Conservation (phyloP, 2,113 vertebrate species). For the Canis aureus region DNA sequence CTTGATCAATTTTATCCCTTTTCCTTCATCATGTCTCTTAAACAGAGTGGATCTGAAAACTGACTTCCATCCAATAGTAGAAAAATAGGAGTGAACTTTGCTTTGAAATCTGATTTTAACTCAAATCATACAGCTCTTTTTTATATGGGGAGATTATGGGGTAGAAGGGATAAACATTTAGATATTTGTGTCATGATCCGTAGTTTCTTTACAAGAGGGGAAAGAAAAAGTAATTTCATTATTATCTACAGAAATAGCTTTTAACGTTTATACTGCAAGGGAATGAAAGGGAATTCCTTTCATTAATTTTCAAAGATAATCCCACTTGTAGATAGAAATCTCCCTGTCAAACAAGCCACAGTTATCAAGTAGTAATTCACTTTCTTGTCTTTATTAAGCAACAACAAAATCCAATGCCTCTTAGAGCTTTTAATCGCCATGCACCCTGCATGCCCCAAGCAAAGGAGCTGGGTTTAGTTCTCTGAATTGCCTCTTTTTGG, state of each 20-base stretch:
- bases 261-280: not conserved
- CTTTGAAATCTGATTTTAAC: constrained; percentile 25
- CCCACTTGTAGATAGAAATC: not conserved
- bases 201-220: not conserved
- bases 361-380: not conserved
- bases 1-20: not conserved
- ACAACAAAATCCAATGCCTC: not conserved
- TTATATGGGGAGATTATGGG: not conserved
- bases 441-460: not conserved
- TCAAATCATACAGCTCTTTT: not conserved
- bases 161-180: not conserved
- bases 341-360: not conserved
- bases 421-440: not conserved
- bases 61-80: not conserved
- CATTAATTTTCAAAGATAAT: constrained; percentile 3
- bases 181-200: not conserved
- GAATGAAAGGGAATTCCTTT: not conserved
- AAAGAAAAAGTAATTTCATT: not conserved
- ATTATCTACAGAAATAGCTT: not conserved
- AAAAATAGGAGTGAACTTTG: constrained; percentile 15
- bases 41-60: not conserved
- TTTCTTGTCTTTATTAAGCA: constrained; percentile 50
- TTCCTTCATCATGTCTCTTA: not conserved
- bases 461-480: not conserved
- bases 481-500: not conserved